These are phyloP conservation scores for Blomia tropicalis DNA, from an alignment of 2,888 invertebrate species.

Conservation along the genomic window DNA sequence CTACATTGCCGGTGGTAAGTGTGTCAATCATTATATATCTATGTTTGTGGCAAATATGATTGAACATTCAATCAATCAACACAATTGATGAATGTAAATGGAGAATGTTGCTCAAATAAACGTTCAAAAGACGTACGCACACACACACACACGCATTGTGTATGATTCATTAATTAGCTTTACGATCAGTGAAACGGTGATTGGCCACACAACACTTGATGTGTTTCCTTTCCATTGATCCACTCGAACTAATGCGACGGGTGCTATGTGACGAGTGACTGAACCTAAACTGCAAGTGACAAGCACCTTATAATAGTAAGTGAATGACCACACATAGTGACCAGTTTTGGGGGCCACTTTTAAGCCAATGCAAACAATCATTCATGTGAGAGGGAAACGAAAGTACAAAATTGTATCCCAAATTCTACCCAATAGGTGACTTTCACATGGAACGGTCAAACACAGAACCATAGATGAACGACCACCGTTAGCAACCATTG, in stretches of 20 bases:
- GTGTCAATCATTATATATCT: neutral
- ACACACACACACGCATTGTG: neutral
- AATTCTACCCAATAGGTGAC: no score
- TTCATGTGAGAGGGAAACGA: no score
- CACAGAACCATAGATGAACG: no score
- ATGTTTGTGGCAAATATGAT: neutral
- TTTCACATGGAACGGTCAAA: neutral
- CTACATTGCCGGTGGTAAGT: slow-evolving; percentile 10
- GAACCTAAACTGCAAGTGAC: slow-evolving; percentile 11
- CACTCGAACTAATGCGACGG: neutral
- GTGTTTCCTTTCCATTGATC: no score
- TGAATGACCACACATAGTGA: neutral
- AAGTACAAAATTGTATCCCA: no score
- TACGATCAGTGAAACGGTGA: no score
- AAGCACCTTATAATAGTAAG: no score
- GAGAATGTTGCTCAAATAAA: no score
- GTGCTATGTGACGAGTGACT: neutral
- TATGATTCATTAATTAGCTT: no score
- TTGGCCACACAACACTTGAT: no score
- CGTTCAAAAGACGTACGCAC: no score
- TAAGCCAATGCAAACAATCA: slow-evolving; percentile 10
- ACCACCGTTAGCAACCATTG: slow-evolving; percentile 12
- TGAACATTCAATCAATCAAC: neutral
- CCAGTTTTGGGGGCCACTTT: neutral
- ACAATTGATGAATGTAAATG: neutral